These are phyloP conservation scores for Percopsis omiscomaycus DNA, from an alignment of 2,797 vertebrate genomes.

Conservation along the genomic window DNA sequence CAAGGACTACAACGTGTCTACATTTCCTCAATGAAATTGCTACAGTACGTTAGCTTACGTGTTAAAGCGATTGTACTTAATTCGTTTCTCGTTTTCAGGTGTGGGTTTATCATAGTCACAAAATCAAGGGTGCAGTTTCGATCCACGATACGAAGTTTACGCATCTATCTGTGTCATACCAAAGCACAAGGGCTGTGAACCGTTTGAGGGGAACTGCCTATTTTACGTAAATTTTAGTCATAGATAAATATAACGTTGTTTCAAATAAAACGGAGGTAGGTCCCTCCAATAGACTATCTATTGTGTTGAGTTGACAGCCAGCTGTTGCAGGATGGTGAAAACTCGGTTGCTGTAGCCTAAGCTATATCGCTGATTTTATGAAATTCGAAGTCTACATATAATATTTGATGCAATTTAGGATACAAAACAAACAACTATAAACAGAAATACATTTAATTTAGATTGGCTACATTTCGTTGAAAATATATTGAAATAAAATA, in stretches of 20 bases:
- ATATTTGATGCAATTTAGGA: too few species aligned
- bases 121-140: constrained; percentile 5
- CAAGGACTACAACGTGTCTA: not conserved
- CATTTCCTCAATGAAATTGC: not conserved
- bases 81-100: constrained; percentile 16
- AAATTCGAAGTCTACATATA: too few species aligned
- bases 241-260: not conserved
- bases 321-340: constrained; percentile 59
- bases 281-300: too few species aligned
- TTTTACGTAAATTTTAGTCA: constrained; percentile 38
- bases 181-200: not conserved
- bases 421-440: not conserved
- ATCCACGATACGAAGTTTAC: constrained; percentile 36
- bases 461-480: not conserved
- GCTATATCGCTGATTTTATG: constrained; percentile 1
- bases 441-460: not conserved
- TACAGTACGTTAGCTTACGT: constrained; percentile 4
- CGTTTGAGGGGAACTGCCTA: not conserved
- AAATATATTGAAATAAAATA: not conserved
- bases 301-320: constrained; percentile 41
- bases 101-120: constrained; percentile 5
- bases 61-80: not conserved
- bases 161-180: constrained; percentile 1
- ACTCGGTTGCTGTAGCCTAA: constrained; percentile 32
- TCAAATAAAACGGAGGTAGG: not conserved